Evolutionary conservation across 2,113 vertebrate species (phyloP).

Genomic region (Aplodontia rufa): DNA sequence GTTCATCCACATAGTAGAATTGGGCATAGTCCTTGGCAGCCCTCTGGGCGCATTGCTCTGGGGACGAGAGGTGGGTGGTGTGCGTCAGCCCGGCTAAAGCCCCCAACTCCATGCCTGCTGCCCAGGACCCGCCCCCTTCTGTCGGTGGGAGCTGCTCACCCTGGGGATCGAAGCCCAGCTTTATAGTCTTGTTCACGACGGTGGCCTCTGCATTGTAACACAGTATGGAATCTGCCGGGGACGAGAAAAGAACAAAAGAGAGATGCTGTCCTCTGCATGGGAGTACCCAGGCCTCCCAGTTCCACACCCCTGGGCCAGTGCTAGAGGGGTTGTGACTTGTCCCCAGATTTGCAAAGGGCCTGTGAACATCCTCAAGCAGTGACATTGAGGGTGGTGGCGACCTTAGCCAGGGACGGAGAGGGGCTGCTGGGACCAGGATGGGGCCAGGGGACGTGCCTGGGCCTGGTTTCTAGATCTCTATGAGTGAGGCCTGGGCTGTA

Average conservation of each 20-base stretch:
- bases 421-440: fast-evolving
- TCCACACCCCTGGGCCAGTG: neutral
- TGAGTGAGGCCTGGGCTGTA: neutral
- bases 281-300: neutral
- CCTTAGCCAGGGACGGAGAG: neutral
- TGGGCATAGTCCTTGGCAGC: neutral
- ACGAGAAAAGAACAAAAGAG: neutral
- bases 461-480: neutral
- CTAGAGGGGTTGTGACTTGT: neutral
- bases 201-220: neutral
- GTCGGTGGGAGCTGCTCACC: neutral
- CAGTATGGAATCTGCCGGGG: neutral
- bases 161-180: neutral
- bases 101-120: neutral
- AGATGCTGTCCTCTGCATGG: neutral
- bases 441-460: neutral
- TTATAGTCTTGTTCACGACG: fast-evolving
- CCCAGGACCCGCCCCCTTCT: fast-evolving
- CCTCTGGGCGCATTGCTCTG: slow-evolving; percentile 16
- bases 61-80: neutral
- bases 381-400: neutral
- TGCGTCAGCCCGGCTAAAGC: neutral
- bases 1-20: neutral
- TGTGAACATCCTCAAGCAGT: neutral
- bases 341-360: neutral